These are phyloP conservation scores for Australoheros facetus DNA, from an alignment of 2,797 vertebrate genomes.

Conservation along the genomic window DNA sequence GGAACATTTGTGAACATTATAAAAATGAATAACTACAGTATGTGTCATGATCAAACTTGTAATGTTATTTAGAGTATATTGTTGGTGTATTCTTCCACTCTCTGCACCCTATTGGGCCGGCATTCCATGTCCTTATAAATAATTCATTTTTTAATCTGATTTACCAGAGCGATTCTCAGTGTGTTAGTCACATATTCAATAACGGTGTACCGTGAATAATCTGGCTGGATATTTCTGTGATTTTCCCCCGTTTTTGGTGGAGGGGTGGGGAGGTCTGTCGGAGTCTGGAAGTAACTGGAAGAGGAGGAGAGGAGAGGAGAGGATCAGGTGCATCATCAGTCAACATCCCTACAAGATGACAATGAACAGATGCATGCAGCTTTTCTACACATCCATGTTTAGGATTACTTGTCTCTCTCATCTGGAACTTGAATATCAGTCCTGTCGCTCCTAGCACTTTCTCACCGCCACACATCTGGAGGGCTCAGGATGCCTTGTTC, in stretches of 20 bases:
- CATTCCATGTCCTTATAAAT: slow-evolving; percentile 80
- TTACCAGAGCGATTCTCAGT: slow-evolving; percentile 80
- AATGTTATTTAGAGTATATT: slow-evolving; percentile 78
- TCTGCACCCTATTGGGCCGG: slow-evolving; percentile 64
- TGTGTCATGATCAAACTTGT: slow-evolving; percentile 80
- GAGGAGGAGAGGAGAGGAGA: slow-evolving; percentile 23
- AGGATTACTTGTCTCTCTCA: slow-evolving; percentile 60
- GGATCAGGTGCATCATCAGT: slow-evolving; percentile 71
- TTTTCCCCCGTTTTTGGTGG: slow-evolving; percentile 43
- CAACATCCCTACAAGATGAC: slow-evolving; percentile 71
- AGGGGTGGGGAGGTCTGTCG: slow-evolving; percentile 19
- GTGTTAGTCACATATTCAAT: slow-evolving; percentile 85
- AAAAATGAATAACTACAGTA: slow-evolving; percentile 76
- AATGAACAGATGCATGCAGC: slow-evolving; percentile 66
- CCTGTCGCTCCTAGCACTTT: not conserved
- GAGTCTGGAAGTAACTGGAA: slow-evolving; percentile 48
- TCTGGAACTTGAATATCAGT: slow-evolving; percentile 38
- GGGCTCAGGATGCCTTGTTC: slow-evolving; percentile 25
- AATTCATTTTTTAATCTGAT: slow-evolving; percentile 85
- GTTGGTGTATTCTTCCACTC: slow-evolving; percentile 74
- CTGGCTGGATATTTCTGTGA: slow-evolving; percentile 71
- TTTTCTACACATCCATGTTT: slow-evolving; percentile 56
- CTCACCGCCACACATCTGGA: slow-evolving; percentile 36
- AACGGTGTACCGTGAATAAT: slow-evolving; percentile 77
- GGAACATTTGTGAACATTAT: slow-evolving; percentile 72